Evolutionary conservation across 2,113 vertebrate species (phyloP), one percentile per base, ranked within the genome.

Genomic region (Holacanthus passer): DNA sequence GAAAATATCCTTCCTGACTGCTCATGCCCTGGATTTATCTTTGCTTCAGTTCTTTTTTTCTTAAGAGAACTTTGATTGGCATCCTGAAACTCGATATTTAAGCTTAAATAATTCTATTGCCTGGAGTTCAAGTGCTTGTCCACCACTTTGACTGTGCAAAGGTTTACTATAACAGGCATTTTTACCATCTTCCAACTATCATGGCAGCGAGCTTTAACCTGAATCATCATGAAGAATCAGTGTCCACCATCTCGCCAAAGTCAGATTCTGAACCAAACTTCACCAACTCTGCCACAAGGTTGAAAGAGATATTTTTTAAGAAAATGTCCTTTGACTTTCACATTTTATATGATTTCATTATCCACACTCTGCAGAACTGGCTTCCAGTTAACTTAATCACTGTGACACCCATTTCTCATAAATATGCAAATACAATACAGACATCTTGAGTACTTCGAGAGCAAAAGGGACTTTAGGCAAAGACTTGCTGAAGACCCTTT

Each of bases 391-490:
- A 87, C 87, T 86, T 91, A 90, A 92, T 92, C 91, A 88, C 91
- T 81, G 88, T 87, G 90, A 91, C 87, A 78, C 78, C 77, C 84
- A 73, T 80, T 92, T 88, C 87, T 90, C 91, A 93, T 92, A 88
- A 94, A 92, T 93, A 94, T 95, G 92, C 90, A 93, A 95, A 94
- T 91, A 85, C 43, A 78, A 77, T 75, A 69, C 65, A 75, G 68
- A 78, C 82, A 77, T 91, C 50, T 79, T 68, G 63, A 73, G 84
- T 47, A 77, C 43, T 84, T 71, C 5, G 11, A 78, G 52, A 56
- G 22, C 45, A 75, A 83, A 67, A 45, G 41, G 35, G 70, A 81
- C 65, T 85, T 82, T 4, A 73, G 83, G 83, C 74, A 39, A 70
- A 82, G 48, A 59, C 70, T 50, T 87, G 60, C 70, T 4, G 29